A percentile compares a stretch with the other conserved stretches of the same genome.
Evolutionary conservation across 2,113 vertebrate genomes (phyloP).

Genomic region (Carassius auratus): DNA sequence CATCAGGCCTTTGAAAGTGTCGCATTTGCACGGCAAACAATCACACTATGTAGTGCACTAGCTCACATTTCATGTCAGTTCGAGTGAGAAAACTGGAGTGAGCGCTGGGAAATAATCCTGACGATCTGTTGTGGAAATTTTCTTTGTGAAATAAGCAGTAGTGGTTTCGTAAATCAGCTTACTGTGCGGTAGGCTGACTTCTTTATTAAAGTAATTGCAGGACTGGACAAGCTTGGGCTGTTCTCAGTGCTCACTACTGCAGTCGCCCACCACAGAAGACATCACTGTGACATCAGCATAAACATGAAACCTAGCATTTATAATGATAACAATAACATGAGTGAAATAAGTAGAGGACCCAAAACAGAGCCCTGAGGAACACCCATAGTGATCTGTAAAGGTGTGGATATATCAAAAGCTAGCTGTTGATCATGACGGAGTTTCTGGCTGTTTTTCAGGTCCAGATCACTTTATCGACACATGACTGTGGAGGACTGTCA

Average conservation of each 20-base stretch:
- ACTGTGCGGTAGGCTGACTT: neutral
- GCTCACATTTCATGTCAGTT: neutral
- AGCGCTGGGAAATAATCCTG: neutral
- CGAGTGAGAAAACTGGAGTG: neutral
- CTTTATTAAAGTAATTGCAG: neutral
- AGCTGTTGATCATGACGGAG: neutral
- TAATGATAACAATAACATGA: neutral
- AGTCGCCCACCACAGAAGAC: no score
- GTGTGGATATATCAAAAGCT: no score
- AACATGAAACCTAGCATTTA: no score
- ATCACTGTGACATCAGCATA: no score
- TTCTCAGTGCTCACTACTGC: no score
- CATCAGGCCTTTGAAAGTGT: neutral
- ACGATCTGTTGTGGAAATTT: neutral
- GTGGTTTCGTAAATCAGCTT: neutral
- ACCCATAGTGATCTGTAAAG: neutral
- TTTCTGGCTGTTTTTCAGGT: constrained; percentile 78
- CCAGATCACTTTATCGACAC: constrained; percentile 93
- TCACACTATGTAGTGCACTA: neutral
- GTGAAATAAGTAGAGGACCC: neutral
- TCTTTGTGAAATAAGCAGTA: neutral
- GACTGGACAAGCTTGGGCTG: neutral
- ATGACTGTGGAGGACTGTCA: constrained; percentile 88
- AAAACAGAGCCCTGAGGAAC: neutral
- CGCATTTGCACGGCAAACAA: neutral